These are phyloP conservation scores for Drosophila falleni DNA, from an alignment of 2,888 invertebrate genomes.

Conservation along the genomic window DNA sequence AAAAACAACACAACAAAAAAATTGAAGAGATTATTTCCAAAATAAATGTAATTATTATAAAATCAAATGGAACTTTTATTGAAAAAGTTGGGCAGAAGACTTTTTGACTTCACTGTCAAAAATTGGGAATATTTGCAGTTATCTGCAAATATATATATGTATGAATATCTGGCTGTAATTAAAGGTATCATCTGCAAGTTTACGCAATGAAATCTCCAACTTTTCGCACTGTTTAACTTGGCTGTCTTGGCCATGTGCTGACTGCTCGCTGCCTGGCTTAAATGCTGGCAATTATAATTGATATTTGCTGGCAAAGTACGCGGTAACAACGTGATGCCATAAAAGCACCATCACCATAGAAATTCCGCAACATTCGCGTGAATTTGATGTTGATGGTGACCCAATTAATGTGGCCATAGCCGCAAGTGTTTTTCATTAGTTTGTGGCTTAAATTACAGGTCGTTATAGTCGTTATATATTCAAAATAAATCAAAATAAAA, in stretches of 20 bases:
- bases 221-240: constrained; percentile 13
- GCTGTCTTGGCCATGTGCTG: constrained; percentile 34
- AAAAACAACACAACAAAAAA: constrained; percentile 34
- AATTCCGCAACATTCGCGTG: background rate
- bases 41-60: constrained; percentile 31
- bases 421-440: constrained; percentile 71
- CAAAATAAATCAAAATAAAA: constrained; percentile 31
- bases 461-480: constrained; percentile 7
- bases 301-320: constrained; percentile 41
- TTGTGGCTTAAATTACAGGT: constrained; percentile 15
- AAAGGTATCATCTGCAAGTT: constrained; percentile 12
- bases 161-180: constrained; percentile 3
- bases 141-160: background rate
- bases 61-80: background rate
- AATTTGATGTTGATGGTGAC: constrained; percentile 32
- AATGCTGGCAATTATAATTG: constrained; percentile 62
- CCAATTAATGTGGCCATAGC: constrained; percentile 64
- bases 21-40: constrained; percentile 54
- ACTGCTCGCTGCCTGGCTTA: constrained; percentile 21
- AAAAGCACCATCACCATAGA: constrained; percentile 42
- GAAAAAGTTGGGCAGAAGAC: background rate
- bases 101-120: background rate
- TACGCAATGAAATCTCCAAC: constrained; percentile 2
- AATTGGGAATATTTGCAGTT: too few relatives aligned
- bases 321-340: constrained; percentile 48